Evolutionary conservation across 2,888 invertebrate species (phyloP), one percentile per base, ranked within the genome.

Genomic region (Campopleginae sp.): DNA sequence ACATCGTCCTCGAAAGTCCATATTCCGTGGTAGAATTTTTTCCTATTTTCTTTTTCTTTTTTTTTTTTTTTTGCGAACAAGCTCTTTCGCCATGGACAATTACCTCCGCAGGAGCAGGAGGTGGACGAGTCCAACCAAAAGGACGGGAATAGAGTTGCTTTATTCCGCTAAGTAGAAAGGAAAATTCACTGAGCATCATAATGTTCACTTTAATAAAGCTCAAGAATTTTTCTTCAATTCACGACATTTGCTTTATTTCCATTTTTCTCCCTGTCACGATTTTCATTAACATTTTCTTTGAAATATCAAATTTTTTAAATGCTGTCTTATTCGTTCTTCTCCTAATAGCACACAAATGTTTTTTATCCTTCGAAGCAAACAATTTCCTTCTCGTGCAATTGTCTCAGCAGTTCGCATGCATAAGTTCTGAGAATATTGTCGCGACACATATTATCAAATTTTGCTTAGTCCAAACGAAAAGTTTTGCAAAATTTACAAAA

Each of bases 11-110:
- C 61, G 72, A 27, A 42, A 17, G 23, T 65, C 44, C 54, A 7
- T 27, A 42, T 82, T 42, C 31, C 44, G 61, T 77, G 17, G 68
- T 42, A 17, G 44, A 75, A 63, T 51, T 76, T 81, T 71, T 51
- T 84, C 61, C 70, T 76, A 4, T 42, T 81, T 46, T 51, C 68
- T 27, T 51, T 66, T 80, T 78, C 66, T 72, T 74, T 85, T 58
- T 27, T 51, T 66, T 80, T 78, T 71, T 72, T 74, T 85, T 58
- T 65, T 23, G 70, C 79, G 70, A 74, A 81, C 74, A 42, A 80
- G 84, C 70, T 84, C 82, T 82, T 82, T 48, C 82, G 78, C 78
- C 78, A 84, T 63, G 77, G 80, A 65, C 66, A 75, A 80, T 72
- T 23, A 48, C 66, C 51, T 71, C 70, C 79, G 54, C 58, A 65